These are phyloP conservation scores for Crocidura indochinensis DNA, from an alignment of 2,797 vertebrate genomes.

Conservation along the genomic window DNA sequence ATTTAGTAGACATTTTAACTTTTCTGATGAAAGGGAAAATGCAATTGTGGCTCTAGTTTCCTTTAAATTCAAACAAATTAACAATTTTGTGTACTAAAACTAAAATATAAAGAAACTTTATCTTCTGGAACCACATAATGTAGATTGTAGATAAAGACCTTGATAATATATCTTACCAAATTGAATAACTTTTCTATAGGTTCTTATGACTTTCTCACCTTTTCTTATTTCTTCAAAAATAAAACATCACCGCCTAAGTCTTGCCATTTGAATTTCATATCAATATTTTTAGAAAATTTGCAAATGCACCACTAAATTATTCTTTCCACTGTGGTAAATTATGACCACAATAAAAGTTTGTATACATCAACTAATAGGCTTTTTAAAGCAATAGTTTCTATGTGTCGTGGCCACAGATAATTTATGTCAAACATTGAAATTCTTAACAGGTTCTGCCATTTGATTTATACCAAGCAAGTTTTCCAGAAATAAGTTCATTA, in stretches of 20 bases:
- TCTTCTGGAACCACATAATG: neutral
- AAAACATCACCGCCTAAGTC: constrained; percentile 42
- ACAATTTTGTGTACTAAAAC: neutral
- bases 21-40: neutral
- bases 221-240: constrained; percentile 47
- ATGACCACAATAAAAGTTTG: constrained; percentile 23
- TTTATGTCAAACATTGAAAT: constrained; percentile 41
- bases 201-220: constrained; percentile 13
- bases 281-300: constrained; percentile 59
- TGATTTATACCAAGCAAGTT: constrained; percentile 47
- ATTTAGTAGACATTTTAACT: neutral
- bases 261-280: constrained; percentile 33
- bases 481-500: constrained; percentile 63
- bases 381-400: constrained; percentile 30
- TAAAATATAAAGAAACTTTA: constrained; percentile 3
- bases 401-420: neutral
- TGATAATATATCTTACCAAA: constrained; percentile 24
- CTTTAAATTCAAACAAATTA: neutral
- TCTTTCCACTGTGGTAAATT: neutral
- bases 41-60: neutral
- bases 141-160: constrained; percentile 30
- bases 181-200: neutral
- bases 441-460: constrained; percentile 34
- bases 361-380: neutral
- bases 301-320: constrained; percentile 45